These are phyloP conservation scores for Drosophila bocqueti DNA, from an alignment of 1,140 invertebrate genomes.

Conservation along the genomic window DNA sequence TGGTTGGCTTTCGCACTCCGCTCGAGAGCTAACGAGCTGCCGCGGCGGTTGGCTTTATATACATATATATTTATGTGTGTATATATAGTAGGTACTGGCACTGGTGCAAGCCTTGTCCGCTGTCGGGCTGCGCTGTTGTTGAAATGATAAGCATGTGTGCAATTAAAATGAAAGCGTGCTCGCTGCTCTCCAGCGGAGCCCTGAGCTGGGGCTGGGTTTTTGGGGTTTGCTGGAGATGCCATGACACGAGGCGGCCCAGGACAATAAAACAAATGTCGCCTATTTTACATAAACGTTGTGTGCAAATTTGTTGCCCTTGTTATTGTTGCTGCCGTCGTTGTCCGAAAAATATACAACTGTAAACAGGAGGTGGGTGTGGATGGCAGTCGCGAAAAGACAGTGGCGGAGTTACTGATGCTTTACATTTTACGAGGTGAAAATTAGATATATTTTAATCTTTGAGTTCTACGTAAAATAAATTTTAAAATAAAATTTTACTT, in stretches of 20 bases:
- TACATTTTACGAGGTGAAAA: background rate
- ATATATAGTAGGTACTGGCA: conserved; percentile 16
- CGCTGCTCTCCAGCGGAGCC: conserved; percentile 38
- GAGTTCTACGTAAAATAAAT: background rate
- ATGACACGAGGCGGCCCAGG: conserved; percentile 57
- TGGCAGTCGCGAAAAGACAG: conserved; percentile 11
- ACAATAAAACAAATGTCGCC: conserved; percentile 80
- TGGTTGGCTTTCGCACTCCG: conserved; percentile 18
- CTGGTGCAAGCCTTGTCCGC: conserved; percentile 13
- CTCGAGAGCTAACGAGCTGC: conserved; percentile 68
- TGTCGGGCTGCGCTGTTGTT: conserved; percentile 58
- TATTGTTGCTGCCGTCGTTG: conserved; percentile 50
- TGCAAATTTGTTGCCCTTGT: conserved; percentile 68
- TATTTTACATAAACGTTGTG: conserved; percentile 82
- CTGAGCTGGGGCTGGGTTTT: background rate
- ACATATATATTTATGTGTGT: background rate
- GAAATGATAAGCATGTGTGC: conserved; percentile 83
- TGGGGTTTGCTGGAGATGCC: conserved; percentile 14
- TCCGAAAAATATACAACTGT: conserved; percentile 58
- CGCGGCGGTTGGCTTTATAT: conserved; percentile 14
- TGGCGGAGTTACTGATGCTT: background rate
- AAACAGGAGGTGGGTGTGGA: background rate
- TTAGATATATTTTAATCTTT: background rate
- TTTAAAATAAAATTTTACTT: no score
- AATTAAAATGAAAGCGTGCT: conserved; percentile 82